phyloP scores from a whole-genome alignment of 2,888 invertebrate genomes.

The Tinea semifulvella region DNA sequence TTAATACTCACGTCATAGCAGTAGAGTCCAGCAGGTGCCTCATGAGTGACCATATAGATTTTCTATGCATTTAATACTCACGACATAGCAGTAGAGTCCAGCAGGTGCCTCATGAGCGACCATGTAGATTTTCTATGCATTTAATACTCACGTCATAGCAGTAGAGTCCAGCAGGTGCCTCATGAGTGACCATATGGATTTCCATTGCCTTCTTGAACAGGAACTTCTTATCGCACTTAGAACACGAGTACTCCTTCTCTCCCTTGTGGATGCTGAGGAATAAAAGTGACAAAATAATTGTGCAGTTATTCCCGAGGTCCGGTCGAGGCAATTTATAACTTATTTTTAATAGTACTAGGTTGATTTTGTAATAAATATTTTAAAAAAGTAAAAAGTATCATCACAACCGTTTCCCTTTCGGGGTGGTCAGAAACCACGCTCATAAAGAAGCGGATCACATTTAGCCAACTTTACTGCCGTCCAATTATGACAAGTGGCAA shows the following conservation, averaged over 20 bases:
- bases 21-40: slow-evolving; percentile 38
- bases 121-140: slow-evolving; percentile 44
- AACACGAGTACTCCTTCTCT: slow-evolving; percentile 44
- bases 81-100: slow-evolving; percentile 46
- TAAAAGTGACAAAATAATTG: not conserved
- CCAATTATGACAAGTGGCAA: too few species aligned
- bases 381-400: too few species aligned
- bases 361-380: too few species aligned
- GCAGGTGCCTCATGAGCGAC: slow-evolving; percentile 40
- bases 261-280: slow-evolving; percentile 42
- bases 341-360: too few species aligned
- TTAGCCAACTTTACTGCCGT: too few species aligned
- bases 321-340: too few species aligned
- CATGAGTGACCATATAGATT: slow-evolving; percentile 42
- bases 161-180: slow-evolving; percentile 38
- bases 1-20: slow-evolving; percentile 42
- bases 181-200: slow-evolving; percentile 42
- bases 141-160: slow-evolving; percentile 44
- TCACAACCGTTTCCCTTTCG: too few species aligned
- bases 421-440: too few species aligned
- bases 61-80: slow-evolving; percentile 44
- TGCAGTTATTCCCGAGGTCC: too few species aligned
- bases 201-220: slow-evolving; percentile 51
- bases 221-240: slow-evolving; percentile 33
- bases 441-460: too few species aligned